These are phyloP conservation scores for Anodontia alba DNA, from an alignment of 2,888 invertebrate genomes.

Conservation along the genomic window DNA sequence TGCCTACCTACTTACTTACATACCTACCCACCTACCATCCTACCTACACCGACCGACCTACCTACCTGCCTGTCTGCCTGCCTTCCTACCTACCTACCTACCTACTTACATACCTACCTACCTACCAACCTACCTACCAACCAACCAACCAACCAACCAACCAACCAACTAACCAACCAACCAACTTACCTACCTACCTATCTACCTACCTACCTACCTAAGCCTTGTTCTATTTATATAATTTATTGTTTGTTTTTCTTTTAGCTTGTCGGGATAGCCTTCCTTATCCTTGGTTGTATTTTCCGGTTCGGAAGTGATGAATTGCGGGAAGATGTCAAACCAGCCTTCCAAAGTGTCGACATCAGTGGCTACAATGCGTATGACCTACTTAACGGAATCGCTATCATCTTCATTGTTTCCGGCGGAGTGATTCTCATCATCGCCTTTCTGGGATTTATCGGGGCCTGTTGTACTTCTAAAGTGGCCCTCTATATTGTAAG, in stretches of 20 bases:
- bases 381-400: slow-evolving; percentile 45
- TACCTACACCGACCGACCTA: no score
- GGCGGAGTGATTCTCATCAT: slow-evolving; percentile 62
- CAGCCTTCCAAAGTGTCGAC: slow-evolving; percentile 42
- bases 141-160: no score
- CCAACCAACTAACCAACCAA: no score
- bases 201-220: no score
- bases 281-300: slow-evolving; percentile 59
- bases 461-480: slow-evolving; percentile 59
- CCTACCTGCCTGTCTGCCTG: no score
- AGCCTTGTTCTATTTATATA: no score
- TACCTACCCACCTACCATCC: no score
- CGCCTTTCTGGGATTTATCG: slow-evolving; percentile 62
- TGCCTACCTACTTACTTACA: no score
- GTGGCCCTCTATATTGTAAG: slow-evolving; percentile 60
- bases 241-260: slow-evolving; percentile 13
- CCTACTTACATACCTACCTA: no score
- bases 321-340: slow-evolving; percentile 46
- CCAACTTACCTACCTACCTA: no score
- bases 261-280: slow-evolving; percentile 62
- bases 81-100: no score
- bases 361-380: slow-evolving; percentile 50
- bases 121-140: no score
- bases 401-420: slow-evolving; percentile 62
- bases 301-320: slow-evolving; percentile 57